Percentiles rank a stretch among this genome's conserved stretches.
Evolutionary conservation across 2,797 vertebrate genomes (phyloP).

Genomic region (Channa striata): DNA sequence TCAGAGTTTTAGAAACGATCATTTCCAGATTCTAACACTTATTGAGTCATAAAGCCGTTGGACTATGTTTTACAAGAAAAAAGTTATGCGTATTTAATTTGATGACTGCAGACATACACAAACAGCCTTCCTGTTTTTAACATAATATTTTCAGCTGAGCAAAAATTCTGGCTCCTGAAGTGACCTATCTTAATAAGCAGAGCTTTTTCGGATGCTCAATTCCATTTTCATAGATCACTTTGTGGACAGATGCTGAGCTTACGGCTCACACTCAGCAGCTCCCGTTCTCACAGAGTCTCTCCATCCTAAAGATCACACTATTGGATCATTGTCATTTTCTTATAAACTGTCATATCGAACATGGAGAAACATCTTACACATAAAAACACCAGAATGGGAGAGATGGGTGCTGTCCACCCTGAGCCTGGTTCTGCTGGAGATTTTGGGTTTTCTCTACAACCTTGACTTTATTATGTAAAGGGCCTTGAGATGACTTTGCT

Average conservation of each 20-base stretch:
- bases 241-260: constrained; percentile 26
- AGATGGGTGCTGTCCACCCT: too few relatives aligned
- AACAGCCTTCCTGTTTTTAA: constrained; percentile 44
- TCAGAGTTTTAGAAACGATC: constrained; percentile 22
- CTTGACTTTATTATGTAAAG: too few relatives aligned
- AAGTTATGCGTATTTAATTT: constrained; percentile 47
- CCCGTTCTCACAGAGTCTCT: constrained; percentile 28
- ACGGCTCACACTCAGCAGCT: constrained; percentile 25
- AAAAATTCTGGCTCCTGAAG: constrained; percentile 4
- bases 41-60: constrained; percentile 52
- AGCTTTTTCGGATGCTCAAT: constrained; percentile 5
- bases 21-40: constrained; percentile 50
- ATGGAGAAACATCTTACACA: constrained; percentile 18
- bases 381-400: background rate
- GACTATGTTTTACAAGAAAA: constrained; percentile 45
- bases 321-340: constrained; percentile 62
- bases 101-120: constrained; percentile 35
- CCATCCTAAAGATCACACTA: constrained; percentile 37
- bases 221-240: constrained; percentile 20
- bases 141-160: constrained; percentile 27
- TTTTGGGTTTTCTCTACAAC: too few relatives aligned
- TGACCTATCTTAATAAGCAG: background rate
- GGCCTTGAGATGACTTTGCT: too few relatives aligned
- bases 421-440: too few relatives aligned
- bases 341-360: constrained; percentile 16